Evolutionary conservation across 2,888 invertebrate species (phyloP), one percentile per base, ranked within the genome.

Genomic region (Pyrochroa serraticornis): DNA sequence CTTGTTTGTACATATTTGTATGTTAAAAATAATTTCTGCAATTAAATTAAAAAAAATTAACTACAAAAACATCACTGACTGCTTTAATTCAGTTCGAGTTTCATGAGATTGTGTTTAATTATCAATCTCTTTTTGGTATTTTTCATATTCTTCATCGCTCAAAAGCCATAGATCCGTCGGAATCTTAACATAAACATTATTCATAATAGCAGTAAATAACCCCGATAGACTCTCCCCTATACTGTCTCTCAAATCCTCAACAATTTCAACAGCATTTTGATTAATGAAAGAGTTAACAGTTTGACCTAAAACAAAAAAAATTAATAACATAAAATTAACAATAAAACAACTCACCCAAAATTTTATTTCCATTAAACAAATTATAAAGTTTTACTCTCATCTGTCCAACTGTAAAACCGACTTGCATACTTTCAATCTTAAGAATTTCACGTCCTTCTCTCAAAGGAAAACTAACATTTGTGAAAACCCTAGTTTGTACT

Each of bases 321-420:
- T 14, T 12, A 37, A 41, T 35, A 5, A 35, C 32, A 46, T 10
- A 12, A 35, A 6, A 13, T 44, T 31, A 35, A 2, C n/a, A 36
- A 34, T 22, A 2, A 35, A 31, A 10, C 7, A 45, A 64, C 73
- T 73, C 72, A 82, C 83, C 83, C 64, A 87, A 75, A 58, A 85
- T 80, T 71, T 84, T 82, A 67, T 87, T 86, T 42, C 86, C 86
- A 70, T 86, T 86, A 71, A 87, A 86, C 7, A 86, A 78, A 74
- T 86, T 85, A 45, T 81, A 80, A 12, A 86, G 74, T 60, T 83
- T 81, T 13, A 85, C 81, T 9, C 82, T 80, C 78, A 85, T 82
- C 2, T 77, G 76, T 7, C 82, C 80, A 50, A 86, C 80, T 41
- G 77, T 78, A 66, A 86, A 86, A 34, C 80, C 80, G 0, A 86